Evolutionary conservation across 2,113 vertebrate species (phyloP).

Genomic region (Corythoichthys haematopterus): DNA sequence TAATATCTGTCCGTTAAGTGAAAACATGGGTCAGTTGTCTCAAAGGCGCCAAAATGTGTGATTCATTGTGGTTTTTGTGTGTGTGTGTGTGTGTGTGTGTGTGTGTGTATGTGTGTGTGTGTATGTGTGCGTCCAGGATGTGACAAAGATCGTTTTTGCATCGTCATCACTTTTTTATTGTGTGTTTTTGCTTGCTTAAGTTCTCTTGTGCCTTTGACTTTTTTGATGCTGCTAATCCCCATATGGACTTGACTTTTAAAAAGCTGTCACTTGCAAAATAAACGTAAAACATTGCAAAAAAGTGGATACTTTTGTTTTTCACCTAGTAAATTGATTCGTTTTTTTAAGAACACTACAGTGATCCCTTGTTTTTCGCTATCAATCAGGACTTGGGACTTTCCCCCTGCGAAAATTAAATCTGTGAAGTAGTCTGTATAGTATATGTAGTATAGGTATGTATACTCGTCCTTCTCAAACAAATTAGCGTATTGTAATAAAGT

Average conservation of each 20-base stretch:
- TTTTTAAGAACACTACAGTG: no score
- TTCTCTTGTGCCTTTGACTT: not conserved
- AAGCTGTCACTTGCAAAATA: not conserved
- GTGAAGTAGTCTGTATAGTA: no score
- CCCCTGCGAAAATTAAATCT: no score
- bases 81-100: not conserved
- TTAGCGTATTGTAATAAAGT: no score
- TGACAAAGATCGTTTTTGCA: not conserved
- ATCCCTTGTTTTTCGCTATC: no score
- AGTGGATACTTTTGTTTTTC: not conserved
- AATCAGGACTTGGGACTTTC: no score
- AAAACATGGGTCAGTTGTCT: not conserved
- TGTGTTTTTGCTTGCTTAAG: conserved; percentile 2
- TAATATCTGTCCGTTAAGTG: not conserved
- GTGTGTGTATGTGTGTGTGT: not conserved
- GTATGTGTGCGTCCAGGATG: conserved; percentile 1
- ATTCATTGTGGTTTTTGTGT: not conserved
- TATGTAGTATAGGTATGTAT: no score
- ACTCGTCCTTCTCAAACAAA: no score
- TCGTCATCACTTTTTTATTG: not conserved
- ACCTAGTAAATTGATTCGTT: no score
- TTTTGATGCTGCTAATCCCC: not conserved
- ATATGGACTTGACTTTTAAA: not conserved
- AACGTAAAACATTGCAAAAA: not conserved
- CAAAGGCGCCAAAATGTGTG: not conserved